Percentiles rank a stretch among this genome's conserved stretches.
phyloP scores from a whole-genome alignment of 2,113 vertebrate species.

The Dryoscopus gambensis region DNA sequence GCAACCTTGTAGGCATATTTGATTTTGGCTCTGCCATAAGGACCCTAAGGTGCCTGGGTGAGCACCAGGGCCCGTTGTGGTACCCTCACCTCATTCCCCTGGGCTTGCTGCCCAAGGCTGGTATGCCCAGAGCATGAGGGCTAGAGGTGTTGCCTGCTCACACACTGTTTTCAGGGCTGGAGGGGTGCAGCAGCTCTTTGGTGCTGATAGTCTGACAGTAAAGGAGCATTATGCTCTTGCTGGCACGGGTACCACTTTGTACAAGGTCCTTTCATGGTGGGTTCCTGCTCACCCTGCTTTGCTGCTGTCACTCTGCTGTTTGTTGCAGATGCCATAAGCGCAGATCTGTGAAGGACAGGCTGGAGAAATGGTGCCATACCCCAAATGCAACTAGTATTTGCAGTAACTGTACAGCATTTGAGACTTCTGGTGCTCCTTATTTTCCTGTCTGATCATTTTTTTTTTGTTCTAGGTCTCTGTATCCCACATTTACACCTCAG shows the following conservation, averaged over 20 bases:
- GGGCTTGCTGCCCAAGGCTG: neutral
- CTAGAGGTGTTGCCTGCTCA: neutral
- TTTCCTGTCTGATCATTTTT: neutral
- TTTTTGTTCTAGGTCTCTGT: neutral
- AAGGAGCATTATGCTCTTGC: neutral
- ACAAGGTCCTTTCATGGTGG: neutral
- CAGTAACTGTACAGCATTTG: neutral
- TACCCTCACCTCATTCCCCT: neutral
- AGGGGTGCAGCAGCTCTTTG: neutral
- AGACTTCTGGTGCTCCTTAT: neutral
- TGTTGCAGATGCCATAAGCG: neutral
- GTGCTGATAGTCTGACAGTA: neutral
- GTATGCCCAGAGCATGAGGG: neutral
- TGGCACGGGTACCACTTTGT: neutral
- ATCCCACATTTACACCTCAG: constrained; percentile 46
- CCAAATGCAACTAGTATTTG: neutral
- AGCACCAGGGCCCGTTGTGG: rapidly evolving
- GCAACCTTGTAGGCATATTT: rapidly evolving
- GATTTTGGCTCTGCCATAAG: neutral
- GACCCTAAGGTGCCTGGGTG: neutral
- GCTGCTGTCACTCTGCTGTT: neutral
- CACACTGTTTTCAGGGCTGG: neutral
- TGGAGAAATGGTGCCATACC: neutral
- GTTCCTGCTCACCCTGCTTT: neutral
- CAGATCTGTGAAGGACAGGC: neutral